Evolutionary conservation across 2,113 vertebrate genomes (phyloP), one percentile per base, ranked within the genome.

Genomic region (Alouatta palliata): DNA sequence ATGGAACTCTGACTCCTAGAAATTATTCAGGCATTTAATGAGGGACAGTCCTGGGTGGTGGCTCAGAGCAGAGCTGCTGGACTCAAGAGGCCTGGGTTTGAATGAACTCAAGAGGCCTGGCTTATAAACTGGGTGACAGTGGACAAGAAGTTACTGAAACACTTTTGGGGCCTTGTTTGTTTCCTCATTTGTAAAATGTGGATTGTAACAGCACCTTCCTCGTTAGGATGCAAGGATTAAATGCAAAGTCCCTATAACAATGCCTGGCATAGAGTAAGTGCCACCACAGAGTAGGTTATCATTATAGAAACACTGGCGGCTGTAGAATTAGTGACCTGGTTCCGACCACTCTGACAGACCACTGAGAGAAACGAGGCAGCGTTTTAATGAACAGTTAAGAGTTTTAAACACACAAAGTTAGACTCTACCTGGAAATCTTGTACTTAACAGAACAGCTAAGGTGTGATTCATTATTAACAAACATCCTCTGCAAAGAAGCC

Each of bases 271-370:
- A 0, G 8, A n/a, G 56, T 5, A 23, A 64, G 88, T 1, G 1
- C 23, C 23, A 32, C 5, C 2, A 12, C 19, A 54, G 16, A 40
- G 32, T 30, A 30, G 30, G 30, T 37, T 47, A 0, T 14, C 13
- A 3, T 37, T 10, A 20, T 0, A 6, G 45, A 79, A 49, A 49
- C 19, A 10, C 3, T 4, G 30, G 86, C 37, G 47, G 13, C 3
- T 5, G 2, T 0, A 6, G 70, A 84, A 23, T 40, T 47, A 45
- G 30, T 19, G 43, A 32, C n/a, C 21, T 32, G 1, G 10, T 40
- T 6, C 37, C 0, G 35, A 40, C 37, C 82, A 23, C 32, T 6
- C 1, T 0, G 58, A 14, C 4, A 8, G 47, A 3, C 32, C 20
- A 21, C 13, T 0, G 23, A 73, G 49, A 45, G 12, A 27, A 12